Base-by-base conservation (phyloP, 2,113 vertebrate genomes). In the Triplophysa dalaica region DNA sequence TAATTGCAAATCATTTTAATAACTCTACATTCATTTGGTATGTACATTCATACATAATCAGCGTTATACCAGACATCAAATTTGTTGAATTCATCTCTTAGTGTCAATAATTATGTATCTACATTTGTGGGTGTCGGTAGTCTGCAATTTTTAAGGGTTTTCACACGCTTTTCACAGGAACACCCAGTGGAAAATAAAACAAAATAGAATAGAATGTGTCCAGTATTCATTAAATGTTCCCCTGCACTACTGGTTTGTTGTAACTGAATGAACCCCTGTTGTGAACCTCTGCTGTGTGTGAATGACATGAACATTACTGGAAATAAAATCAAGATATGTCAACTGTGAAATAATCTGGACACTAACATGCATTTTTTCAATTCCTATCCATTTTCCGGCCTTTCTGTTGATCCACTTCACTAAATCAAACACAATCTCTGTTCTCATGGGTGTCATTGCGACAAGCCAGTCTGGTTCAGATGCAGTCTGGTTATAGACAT, bases 31-130 rank as follows among this genome's bases (percentile, higher is more conserved):
- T n/a, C 24, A 61, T 7, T 11, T 66, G 8, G 22, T 48, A 10
- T 33, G 29, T 52, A 72, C n/a, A 45, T 60, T 75, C 54, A 16
- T 43, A 4, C 4, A 60, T 19, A 10, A 38, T 14, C n/a, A 24
- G 58, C 4, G 22, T 60, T 5, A 58, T 58, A 41, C 29, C 52
- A 22, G 52, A 1, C 21, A 69, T 62, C 17, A 11, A 14, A 62
- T 26, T 63, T 60, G n/a, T 72, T 78, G 3, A 41, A 67, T 63
- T 70, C 19, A 79, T 54, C 52, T 70, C 72, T 79, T 63, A 43
- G 7, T 58, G 26, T 63, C 13, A 38, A 38, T 68, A 8, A 64
- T 50, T 33, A 11, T 24, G 64, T 41, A 54, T 78, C 54, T 68
- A 19, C 45, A 62, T 16, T 52, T 41, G 52, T 58, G 16, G 2